These are phyloP conservation scores for Brachystomella parvula DNA, from an alignment of 1,140 invertebrate genomes.

Conservation along the genomic window DNA sequence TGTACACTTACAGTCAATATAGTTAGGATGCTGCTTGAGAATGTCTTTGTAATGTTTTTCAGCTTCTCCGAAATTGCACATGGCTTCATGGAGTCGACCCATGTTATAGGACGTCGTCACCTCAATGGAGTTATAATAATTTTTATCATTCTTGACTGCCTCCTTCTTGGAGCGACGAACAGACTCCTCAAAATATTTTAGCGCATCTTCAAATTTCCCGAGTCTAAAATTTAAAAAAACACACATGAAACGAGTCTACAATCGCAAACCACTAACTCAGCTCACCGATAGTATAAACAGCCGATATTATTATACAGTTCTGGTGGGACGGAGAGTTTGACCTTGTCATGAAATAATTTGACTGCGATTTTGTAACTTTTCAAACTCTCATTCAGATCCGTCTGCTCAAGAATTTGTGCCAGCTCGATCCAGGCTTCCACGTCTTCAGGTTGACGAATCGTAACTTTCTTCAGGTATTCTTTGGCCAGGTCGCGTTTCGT, in stretches of 20 bases:
- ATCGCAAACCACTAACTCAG: neutral
- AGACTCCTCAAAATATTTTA: slow-evolving; percentile 77
- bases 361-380: slow-evolving; percentile 90
- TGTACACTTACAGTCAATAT: slow-evolving; percentile 98
- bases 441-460: slow-evolving; percentile 95
- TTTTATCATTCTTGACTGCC: slow-evolving; percentile 70
- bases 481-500: slow-evolving; percentile 87
- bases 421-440: slow-evolving; percentile 99
- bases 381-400: slow-evolving; percentile 76
- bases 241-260: neutral
- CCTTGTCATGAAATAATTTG: slow-evolving; percentile 84
- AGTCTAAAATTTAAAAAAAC: slow-evolving; percentile 48
- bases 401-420: slow-evolving; percentile 94
- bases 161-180: slow-evolving; percentile 70
- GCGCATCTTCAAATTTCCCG: slow-evolving; percentile 71
- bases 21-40: slow-evolving; percentile 94
- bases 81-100: slow-evolving; percentile 83
- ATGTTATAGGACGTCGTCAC: slow-evolving; percentile 97
- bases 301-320: slow-evolving; percentile 98
- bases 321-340: slow-evolving; percentile 87
- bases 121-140: slow-evolving; percentile 92
- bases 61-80: slow-evolving; percentile 89
- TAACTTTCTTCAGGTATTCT: slow-evolving; percentile 82
- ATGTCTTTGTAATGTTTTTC: slow-evolving; percentile 96
- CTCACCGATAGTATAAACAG: slow-evolving; percentile 73